Evolutionary conservation across 2,888 invertebrate species (phyloP), one percentile per base, ranked within the genome.

Genomic region (Cosmopolites sordidus): DNA sequence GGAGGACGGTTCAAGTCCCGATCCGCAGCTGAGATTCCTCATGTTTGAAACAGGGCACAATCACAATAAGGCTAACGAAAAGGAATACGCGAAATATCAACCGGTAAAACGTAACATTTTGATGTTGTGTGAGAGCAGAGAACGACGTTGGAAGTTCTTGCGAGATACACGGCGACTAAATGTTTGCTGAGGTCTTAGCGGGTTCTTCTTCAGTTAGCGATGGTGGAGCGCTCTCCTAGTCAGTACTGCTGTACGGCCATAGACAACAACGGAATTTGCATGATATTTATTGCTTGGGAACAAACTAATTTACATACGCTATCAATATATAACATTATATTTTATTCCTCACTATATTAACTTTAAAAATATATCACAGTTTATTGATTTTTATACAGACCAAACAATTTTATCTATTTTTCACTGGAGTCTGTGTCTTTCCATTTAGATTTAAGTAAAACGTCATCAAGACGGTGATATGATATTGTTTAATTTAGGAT

Each of bases 11-110:
- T 60, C 55, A 22, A 58, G 47, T 42, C 53, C 59, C 17, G 62
- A 57, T 29, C 60, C 61, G 58, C 62, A 62, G 53, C 53, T 47
- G 11, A 53, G 63, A 54, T 62, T 65, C 58, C 66, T 65, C 67
- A 67, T 67, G n/a, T 5, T 43, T 17, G 3, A 4, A 5, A 16
- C 8, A 33, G 22, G 1, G 8, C 49, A 54, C 54, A 44, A 42
- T 45, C 54, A 54, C 54, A 44, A 40, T 16, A 51, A 18, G 16
- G 15, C 27, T 16, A 27, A 16, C 30, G n/a, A 38, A 27, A n/a
- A 16, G 18, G 27, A 27, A 22, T 27, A 39, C 50, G 42, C 14
- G 40, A 50, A 51, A 51, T 22, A 45, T 43, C 41, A 38, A 15
- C 40, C 50, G 50, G 42, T 42, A 42, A 54, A 42, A 27, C 29